Percentiles rank a stretch among this genome's conserved stretches.
Conservation (phyloP, 2,888 invertebrate species). For the Amiota minor region DNA sequence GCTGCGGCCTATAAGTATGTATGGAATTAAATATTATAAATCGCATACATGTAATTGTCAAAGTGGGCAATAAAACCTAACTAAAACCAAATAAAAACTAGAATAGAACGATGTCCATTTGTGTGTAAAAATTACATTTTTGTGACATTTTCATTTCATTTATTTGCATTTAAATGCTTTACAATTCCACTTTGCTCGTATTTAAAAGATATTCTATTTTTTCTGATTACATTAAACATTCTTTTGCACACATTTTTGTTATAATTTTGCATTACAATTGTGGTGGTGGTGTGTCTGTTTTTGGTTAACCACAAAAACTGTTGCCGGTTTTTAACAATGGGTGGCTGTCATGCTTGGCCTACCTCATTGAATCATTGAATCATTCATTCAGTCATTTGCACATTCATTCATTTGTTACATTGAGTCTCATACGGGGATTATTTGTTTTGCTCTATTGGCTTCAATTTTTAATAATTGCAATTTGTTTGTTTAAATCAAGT, state of each 20-base stretch:
- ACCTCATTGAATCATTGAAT: no score
- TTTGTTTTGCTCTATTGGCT: no score
- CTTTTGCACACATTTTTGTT: conserved; percentile 5
- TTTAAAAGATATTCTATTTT: not conserved
- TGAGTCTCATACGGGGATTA: no score
- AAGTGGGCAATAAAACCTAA: not conserved
- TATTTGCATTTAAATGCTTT: conserved; percentile 31
- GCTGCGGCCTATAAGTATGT: not conserved
- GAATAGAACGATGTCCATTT: not conserved
- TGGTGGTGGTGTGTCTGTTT: conserved; percentile 39
- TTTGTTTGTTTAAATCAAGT: no score
- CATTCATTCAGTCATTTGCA: no score
- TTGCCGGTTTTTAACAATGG: conserved; percentile 30
- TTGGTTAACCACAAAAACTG: conserved; percentile 55
- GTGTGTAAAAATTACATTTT: conserved; percentile 5
- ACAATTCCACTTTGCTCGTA: conserved; percentile 38
- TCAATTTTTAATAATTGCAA: no score
- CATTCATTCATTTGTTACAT: no score
- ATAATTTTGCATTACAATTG: conserved; percentile 21
- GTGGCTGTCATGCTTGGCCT: no score
- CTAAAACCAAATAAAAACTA: not conserved
- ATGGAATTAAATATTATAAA: no score
- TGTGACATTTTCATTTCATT: not conserved
- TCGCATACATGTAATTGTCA: not conserved
- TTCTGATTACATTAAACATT: conserved; percentile 26